Base-by-base conservation (phyloP, 1,140 invertebrate genomes). In the Brachionus calyciflorus region DNA sequence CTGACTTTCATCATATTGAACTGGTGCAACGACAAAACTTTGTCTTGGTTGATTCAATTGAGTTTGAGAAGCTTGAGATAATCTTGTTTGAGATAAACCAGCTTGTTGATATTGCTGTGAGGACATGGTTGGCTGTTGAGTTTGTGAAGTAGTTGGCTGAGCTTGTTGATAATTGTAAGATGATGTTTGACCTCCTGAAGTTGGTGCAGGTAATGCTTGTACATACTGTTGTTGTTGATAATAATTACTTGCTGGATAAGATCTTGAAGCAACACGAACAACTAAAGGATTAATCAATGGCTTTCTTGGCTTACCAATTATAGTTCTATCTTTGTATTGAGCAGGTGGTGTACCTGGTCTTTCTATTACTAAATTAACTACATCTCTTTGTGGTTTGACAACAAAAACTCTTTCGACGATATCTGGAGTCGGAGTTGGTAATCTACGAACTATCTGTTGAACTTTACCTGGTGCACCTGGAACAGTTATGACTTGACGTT, bases 371-470 rank as follows among this genome's bases (percentile, higher is more conserved):
- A 55, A 44, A 40, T 76, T 55, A 12, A 76, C 55, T 1, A 60
- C 44, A 30, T 76, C 73, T 12, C 49, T 6, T 33, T 55, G 73
- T n/a, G 49, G 73, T 9, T 55, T 55, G 17, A 55, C 49, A 12
- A 76, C 46, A 33, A 55, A 76, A 14, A 76, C 73, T 40, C 73
- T 28, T 19, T 76, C 73, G 14, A 76, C 26, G 28, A 76, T 41
- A 55, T 76, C 73, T 7, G 73, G 73, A 14, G 49, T 55, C 41
- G 73, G 73, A 9, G 73, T 76, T 14, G 73, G 73, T 17, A 76
- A 28, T 28, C 73, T 48, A 28, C 49, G 33, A 17, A 55, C 49
- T 3, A 76, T 49, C 48, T 76, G 73, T 57, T 49, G 73, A 0
- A 76, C 73, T 17, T 44, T 41, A 44, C 73, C 73, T 6, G 73